Evolutionary conservation across 2,113 vertebrate species (phyloP).

Genomic region (Dipodomys ordii): DNA sequence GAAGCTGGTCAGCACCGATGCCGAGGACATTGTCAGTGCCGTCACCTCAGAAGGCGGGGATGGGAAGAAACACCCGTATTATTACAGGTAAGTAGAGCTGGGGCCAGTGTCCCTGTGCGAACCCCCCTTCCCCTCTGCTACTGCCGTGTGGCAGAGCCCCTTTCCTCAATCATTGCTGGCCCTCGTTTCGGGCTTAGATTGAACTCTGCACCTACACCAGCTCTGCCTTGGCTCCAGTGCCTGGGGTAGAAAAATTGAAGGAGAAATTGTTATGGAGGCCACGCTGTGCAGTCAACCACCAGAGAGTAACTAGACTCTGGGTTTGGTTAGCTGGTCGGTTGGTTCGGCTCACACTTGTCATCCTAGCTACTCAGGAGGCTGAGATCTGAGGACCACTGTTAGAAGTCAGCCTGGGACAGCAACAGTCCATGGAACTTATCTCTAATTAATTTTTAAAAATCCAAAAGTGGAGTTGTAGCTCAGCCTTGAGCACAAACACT

Average conservation of each 20-base stretch:
- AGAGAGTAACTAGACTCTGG: neutral
- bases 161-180: fast-evolving
- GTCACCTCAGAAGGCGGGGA: conserved; percentile 93
- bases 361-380: no score
- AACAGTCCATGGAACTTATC: no score
- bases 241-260: neutral
- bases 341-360: no score
- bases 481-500: no score
- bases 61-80: conserved; percentile 96
- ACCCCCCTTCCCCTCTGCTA: no score
- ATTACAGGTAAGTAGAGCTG: conserved; percentile 93
- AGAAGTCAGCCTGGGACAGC: no score
- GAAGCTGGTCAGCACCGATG: conserved; percentile 97
- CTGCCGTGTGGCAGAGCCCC: fast-evolving
- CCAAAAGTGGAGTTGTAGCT: no score
- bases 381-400: no score
- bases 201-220: neutral
- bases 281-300: neutral
- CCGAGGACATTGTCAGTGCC: conserved; percentile 96
- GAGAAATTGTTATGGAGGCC: neutral
- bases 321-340: neutral
- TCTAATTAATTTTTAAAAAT: no score
- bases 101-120: neutral
- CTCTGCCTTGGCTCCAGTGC: neutral
- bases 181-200: neutral